Conservation (phyloP, 2,888 invertebrate genomes). For the Antheraea yamamai region DNA sequence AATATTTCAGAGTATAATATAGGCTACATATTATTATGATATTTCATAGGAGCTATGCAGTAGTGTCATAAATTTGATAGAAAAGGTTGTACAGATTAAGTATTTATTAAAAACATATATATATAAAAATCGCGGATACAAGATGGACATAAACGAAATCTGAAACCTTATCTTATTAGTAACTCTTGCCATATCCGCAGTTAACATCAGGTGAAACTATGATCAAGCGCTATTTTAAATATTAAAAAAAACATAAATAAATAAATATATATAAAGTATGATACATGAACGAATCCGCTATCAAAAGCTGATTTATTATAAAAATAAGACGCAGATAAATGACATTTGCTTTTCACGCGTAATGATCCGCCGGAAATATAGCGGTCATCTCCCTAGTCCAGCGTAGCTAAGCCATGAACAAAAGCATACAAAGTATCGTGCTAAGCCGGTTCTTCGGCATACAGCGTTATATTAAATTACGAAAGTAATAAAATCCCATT, state of each 20-base stretch:
- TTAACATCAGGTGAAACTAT: neutral
- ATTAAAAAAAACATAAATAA: neutral
- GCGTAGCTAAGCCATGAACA: slow-evolving; percentile 43
- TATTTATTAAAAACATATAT: too few species aligned
- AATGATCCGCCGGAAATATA: slow-evolving; percentile 45
- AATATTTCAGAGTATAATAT: too few species aligned
- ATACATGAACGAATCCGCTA: neutral
- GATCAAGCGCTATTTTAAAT: neutral
- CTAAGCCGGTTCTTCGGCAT: slow-evolving; percentile 57
- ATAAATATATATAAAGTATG: neutral
- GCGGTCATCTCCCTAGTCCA: slow-evolving; percentile 68
- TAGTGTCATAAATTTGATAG: too few species aligned
- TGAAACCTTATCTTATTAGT: too few species aligned
- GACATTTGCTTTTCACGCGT: slow-evolving; percentile 45
- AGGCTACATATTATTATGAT: too few species aligned
- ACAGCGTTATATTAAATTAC: slow-evolving; percentile 69
- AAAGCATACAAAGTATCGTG: slow-evolving; percentile 57
- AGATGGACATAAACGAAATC: too few species aligned
- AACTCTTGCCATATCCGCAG: too few species aligned
- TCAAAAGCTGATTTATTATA: slow-evolving; percentile 19
- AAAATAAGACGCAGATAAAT: slow-evolving; percentile 75
- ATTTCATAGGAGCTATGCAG: too few species aligned
- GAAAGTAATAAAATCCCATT: slow-evolving; percentile 76
- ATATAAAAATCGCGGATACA: too few species aligned
- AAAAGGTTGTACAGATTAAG: too few species aligned